Evolutionary conservation across 2,797 vertebrate genomes (phyloP).

Genomic region (Poecilia velifera): DNA sequence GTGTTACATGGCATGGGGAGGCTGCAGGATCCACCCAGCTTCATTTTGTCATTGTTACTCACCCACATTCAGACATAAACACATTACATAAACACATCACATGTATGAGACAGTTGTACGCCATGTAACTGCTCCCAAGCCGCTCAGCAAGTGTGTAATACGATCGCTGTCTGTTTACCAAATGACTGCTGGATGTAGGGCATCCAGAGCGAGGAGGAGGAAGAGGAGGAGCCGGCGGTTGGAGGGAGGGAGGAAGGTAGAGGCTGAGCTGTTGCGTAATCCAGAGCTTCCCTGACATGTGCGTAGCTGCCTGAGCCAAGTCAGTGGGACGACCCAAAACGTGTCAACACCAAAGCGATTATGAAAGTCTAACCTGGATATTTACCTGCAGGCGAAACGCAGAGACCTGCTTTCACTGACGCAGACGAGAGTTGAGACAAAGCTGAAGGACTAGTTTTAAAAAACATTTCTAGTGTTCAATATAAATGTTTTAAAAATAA

Average conservation of each 20-base stretch:
- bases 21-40: slow-evolving; percentile 46
- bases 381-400: slow-evolving; percentile 22
- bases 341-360: slow-evolving; percentile 55
- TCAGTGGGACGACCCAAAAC: slow-evolving; percentile 46
- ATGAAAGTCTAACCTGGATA: slow-evolving; percentile 61
- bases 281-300: slow-evolving; percentile 55
- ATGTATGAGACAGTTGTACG: slow-evolving; percentile 54
- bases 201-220: slow-evolving; percentile 27
- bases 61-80: slow-evolving; percentile 15
- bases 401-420: not conserved
- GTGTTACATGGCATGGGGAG: slow-evolving; percentile 21
- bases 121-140: slow-evolving; percentile 41
- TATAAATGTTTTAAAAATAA: too few species aligned
- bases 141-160: slow-evolving; percentile 31
- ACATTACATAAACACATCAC: slow-evolving; percentile 68
- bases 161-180: slow-evolving; percentile 61
- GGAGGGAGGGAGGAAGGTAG: not conserved
- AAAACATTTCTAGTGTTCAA: too few species aligned
- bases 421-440: not conserved
- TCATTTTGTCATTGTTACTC: slow-evolving; percentile 48
- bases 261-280: slow-evolving; percentile 59
- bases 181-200: slow-evolving; percentile 55
- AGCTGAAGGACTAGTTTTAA: too few species aligned
- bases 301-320: slow-evolving; percentile 44
- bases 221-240: not conserved